A percentile compares a stretch with the other conserved stretches of the same genome.
phyloP scores from a whole-genome alignment of 2,113 vertebrate species.

The Fukomys damarensis region DNA sequence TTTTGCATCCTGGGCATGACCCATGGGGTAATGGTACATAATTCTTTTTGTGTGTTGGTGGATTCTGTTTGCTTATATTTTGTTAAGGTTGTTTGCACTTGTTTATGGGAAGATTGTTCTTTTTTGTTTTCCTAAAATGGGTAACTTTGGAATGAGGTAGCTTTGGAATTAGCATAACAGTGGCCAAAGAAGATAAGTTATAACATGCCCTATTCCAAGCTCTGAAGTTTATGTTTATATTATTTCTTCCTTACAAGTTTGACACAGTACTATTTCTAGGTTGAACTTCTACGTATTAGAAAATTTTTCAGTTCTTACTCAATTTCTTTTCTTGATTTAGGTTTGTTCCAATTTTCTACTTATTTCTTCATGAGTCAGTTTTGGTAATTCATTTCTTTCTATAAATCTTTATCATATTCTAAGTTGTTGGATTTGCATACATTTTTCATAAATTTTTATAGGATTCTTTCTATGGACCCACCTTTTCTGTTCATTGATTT shows the following conservation, averaged over 20 bases:
- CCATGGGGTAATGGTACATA: not conserved
- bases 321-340: conserved; percentile 13
- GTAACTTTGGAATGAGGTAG: not conserved
- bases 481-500: not conserved
- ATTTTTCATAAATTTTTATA: conserved; percentile 27
- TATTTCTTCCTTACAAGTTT: not conserved
- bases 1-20: not conserved
- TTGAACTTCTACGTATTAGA: not conserved
- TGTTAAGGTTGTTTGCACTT: not conserved
- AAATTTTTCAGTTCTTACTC: not conserved
- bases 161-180: not conserved
- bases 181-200: not conserved
- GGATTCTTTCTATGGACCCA: not conserved
- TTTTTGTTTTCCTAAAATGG: not conserved
- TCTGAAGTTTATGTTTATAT: not conserved
- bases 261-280: not conserved
- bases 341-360: not conserved
- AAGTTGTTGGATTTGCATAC: not conserved
- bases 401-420: not conserved
- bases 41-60: not conserved
- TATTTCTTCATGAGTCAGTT: not conserved
- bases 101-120: not conserved
- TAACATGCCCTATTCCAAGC: not conserved
- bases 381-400: conserved; percentile 9
- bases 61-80: not conserved